phyloP scores from a whole-genome alignment of 2,888 invertebrate species.

The Heliconius sara region DNA sequence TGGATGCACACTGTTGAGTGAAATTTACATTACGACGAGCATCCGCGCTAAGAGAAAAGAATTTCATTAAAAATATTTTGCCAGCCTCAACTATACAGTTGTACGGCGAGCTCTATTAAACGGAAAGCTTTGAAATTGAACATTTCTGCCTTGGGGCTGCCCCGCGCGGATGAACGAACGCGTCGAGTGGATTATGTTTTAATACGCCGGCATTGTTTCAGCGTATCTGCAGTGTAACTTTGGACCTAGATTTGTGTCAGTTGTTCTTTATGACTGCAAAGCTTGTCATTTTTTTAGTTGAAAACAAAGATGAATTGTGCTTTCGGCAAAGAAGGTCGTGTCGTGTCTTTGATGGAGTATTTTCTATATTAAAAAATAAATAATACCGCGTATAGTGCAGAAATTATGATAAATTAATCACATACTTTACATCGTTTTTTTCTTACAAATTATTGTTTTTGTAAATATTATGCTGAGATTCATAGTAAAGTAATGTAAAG shows the following conservation, averaged over 20 bases:
- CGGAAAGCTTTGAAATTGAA: conserved; percentile 58
- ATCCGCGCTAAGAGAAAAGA: conserved; percentile 55
- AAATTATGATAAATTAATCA: neutral
- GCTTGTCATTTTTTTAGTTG: conserved; percentile 13
- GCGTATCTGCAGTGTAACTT: conserved; percentile 42
- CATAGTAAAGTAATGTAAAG: too few species aligned
- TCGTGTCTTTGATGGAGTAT: neutral
- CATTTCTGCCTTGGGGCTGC: conserved; percentile 50
- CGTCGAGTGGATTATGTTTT: conserved; percentile 57
- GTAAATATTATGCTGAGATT: too few species aligned
- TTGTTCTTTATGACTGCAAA: conserved; percentile 19
- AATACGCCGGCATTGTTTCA: conserved; percentile 53
- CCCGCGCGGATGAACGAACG: conserved; percentile 53
- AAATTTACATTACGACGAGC: conserved; percentile 56
- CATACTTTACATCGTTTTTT: too few species aligned
- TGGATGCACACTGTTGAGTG: conserved; percentile 52
- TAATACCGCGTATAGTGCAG: neutral
- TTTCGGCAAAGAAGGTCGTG: neutral
- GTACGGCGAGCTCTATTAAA: conserved; percentile 56
- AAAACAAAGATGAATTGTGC: conserved; percentile 14
- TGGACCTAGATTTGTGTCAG: conserved; percentile 33
- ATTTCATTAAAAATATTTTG: conserved; percentile 65
- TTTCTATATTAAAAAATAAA: conserved; percentile 10
- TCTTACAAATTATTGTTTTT: too few species aligned
- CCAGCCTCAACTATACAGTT: conserved; percentile 50